phyloP scores from a whole-genome alignment of 2,888 invertebrate genomes.

The Papilio protenor region DNA sequence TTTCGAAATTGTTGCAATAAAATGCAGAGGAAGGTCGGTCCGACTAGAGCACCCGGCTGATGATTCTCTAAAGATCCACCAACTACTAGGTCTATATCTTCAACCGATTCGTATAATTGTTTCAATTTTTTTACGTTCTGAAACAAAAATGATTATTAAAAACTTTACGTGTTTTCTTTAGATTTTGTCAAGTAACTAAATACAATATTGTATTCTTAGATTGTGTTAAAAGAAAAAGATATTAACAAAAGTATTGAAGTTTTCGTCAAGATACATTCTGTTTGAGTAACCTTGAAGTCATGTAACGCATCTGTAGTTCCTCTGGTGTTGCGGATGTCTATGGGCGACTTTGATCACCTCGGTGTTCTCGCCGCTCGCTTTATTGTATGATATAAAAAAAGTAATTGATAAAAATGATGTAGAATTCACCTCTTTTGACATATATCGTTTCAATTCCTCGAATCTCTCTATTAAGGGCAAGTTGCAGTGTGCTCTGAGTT shows the following conservation, averaged over 20 bases:
- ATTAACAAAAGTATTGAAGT: no score
- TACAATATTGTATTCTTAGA: background rate
- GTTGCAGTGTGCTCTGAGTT: constrained; percentile 42
- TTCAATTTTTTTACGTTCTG: constrained; percentile 48
- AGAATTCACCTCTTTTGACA: constrained; percentile 46
- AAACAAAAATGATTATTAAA: constrained; percentile 19
- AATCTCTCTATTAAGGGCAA: constrained; percentile 46
- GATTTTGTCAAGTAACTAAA: background rate
- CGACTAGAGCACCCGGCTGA: constrained; percentile 87
- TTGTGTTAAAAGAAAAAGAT: background rate
- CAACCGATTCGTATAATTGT: constrained; percentile 85
- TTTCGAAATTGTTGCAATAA: constrained; percentile 90
- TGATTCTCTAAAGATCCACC: constrained; percentile 89
- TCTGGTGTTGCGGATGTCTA: no score
- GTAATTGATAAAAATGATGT: background rate
- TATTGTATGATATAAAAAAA: no score
- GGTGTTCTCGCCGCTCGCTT: no score
- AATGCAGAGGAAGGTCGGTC: constrained; percentile 92
- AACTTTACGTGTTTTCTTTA: background rate
- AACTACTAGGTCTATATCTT: constrained; percentile 91
- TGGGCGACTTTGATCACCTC: no score
- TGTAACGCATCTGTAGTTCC: background rate
- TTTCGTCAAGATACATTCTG: no score
- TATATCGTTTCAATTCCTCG: constrained; percentile 46
- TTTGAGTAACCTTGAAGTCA: background rate